These are phyloP conservation scores for Drosophila flavopinicola DNA, from an alignment of 2,888 invertebrate genomes.

Conservation along the genomic window DNA sequence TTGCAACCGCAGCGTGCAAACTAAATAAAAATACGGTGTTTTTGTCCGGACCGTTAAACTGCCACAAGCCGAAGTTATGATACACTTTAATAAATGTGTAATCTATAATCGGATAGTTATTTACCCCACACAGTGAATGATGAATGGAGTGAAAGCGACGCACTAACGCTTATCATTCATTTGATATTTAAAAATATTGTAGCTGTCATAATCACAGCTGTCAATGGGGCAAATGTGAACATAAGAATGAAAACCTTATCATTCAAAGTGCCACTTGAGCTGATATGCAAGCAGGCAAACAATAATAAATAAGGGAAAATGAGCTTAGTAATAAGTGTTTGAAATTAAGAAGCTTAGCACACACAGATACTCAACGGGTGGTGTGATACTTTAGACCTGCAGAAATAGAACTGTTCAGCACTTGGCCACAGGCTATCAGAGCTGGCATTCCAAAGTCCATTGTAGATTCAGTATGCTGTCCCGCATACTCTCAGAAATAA, in stretches of 20 bases:
- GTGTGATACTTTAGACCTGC: not conserved
- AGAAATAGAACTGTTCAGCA: not conserved
- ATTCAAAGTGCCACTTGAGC: constrained; percentile 11
- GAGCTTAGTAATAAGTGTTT: not conserved
- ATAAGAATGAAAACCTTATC: not conserved
- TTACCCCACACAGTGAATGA: too few relatives aligned
- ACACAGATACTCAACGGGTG: not conserved
- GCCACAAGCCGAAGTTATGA: constrained; percentile 3
- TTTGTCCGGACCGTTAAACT: not conserved
- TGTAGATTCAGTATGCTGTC: constrained; percentile 11
- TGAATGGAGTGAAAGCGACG: constrained; percentile 16
- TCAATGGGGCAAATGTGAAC: constrained; percentile 9
- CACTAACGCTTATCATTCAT: not conserved
- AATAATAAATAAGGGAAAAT: not conserved
- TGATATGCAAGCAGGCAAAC: constrained; percentile 14
- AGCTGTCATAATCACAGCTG: constrained; percentile 25
- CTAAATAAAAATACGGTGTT: constrained; percentile 37
- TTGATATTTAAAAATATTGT: not conserved
- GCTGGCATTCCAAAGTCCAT: constrained; percentile 6
- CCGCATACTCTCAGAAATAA: constrained; percentile 28
- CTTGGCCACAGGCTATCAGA: constrained; percentile 2
- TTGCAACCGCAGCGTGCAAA: constrained; percentile 60
- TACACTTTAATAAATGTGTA: constrained; percentile 15
- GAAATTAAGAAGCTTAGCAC: not conserved
- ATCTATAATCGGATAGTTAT: too few relatives aligned